A percentile compares a stretch with the other conserved stretches of the same genome.
Evolutionary conservation across 2,888 invertebrate species (phyloP).

Genomic region (Axea sp.): DNA sequence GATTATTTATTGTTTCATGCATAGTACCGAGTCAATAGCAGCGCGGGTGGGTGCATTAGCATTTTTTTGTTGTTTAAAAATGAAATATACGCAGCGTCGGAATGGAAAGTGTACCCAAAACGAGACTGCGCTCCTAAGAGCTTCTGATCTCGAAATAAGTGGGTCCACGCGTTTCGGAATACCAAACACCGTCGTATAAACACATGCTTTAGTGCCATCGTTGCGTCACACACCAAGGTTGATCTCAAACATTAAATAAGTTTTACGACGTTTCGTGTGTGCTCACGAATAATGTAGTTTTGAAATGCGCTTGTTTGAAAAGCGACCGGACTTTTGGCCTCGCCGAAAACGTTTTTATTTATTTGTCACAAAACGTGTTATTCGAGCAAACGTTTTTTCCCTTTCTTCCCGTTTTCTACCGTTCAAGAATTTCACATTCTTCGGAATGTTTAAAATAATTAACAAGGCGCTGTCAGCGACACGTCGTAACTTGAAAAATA

Average conservation of each 20-base stretch:
- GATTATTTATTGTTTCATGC: constrained; percentile 77
- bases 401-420: no score
- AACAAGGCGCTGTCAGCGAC: no score
- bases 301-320: constrained; percentile 23
- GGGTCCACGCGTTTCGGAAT: constrained; percentile 77
- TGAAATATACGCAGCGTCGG: constrained; percentile 77
- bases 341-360: background rate
- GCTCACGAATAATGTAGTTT: constrained; percentile 36
- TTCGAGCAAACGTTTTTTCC: background rate
- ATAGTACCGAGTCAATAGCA: constrained; percentile 72
- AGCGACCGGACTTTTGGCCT: constrained; percentile 9
- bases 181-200: constrained; percentile 73
- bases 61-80: constrained; percentile 80
- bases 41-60: constrained; percentile 75
- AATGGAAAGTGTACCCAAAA: constrained; percentile 68
- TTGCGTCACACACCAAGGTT: constrained; percentile 48
- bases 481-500: no score
- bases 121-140: constrained; percentile 65
- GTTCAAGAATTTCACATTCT: no score
- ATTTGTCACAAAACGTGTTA: constrained; percentile 3
- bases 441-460: no score
- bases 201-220: constrained; percentile 56
- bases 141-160: constrained; percentile 79
- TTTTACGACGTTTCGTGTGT: constrained; percentile 39
- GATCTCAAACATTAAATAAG: constrained; percentile 49